Conservation (phyloP, 2,797 vertebrate genomes). For the Morelia viridis region DNA sequence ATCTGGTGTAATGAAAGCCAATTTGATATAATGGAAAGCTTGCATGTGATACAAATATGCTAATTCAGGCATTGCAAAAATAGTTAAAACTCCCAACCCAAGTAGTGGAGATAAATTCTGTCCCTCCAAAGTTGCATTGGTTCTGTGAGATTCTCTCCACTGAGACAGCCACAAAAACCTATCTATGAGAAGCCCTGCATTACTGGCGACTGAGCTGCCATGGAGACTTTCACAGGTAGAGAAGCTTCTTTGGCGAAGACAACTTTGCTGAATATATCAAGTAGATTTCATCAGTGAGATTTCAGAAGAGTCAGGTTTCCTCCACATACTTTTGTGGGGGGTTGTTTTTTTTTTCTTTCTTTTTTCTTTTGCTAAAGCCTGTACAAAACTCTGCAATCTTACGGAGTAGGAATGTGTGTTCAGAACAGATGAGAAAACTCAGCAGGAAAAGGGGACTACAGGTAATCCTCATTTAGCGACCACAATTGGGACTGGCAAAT, state of each 20-base stretch:
- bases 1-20: not conserved
- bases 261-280: not conserved
- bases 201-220: not conserved
- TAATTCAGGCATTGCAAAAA: not conserved
- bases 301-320: not conserved
- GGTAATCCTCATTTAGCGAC: not conserved
- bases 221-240: not conserved
- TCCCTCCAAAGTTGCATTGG: not conserved
- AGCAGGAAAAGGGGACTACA: not conserved
- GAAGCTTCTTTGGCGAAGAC: not conserved
- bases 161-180: not conserved
- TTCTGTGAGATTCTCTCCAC: not conserved
- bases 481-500: not conserved
- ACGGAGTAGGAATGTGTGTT: not conserved
- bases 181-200: not conserved
- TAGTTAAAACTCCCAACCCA: not conserved
- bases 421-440: not conserved
- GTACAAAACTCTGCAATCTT: not conserved
- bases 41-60: not conserved
- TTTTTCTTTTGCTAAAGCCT: not conserved
- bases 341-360: not conserved
- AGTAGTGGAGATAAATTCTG: not conserved
- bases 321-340: not conserved
- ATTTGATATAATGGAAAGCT: not conserved
- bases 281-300: not conserved